Percentiles rank a stretch among this genome's conserved stretches.
phyloP scores from a whole-genome alignment of 1,140 invertebrate genomes.

The Pseudomyrmex gracilis region DNA sequence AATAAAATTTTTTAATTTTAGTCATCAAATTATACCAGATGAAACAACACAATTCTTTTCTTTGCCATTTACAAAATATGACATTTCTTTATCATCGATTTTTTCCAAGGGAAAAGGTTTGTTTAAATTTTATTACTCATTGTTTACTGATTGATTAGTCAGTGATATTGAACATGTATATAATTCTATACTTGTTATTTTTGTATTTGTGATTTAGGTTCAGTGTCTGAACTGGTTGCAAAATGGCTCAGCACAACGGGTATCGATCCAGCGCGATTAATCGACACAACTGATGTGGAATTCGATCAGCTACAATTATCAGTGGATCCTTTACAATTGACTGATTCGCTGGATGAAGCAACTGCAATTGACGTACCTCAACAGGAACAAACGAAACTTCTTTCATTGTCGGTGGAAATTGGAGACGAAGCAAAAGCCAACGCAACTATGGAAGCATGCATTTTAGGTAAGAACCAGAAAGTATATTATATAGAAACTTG shows the following conservation, averaged over 20 bases:
- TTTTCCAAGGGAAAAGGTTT: constrained; percentile 92
- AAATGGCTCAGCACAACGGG: constrained; percentile 92
- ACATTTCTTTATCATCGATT: constrained; percentile 91
- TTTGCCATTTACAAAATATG: constrained; percentile 87
- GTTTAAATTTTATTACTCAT: not conserved
- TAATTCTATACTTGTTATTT: not conserved
- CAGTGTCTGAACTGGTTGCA: constrained; percentile 93
- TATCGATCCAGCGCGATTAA: constrained; percentile 87
- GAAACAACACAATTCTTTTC: constrained; percentile 80
- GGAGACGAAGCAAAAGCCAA: constrained; percentile 74
- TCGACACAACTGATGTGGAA: constrained; percentile 82
- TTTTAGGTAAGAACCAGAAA: constrained; percentile 71
- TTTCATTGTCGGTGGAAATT: constrained; percentile 71
- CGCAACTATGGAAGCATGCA: constrained; percentile 70
- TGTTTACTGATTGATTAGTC: not conserved
- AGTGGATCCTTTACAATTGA: constrained; percentile 70
- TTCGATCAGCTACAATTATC: constrained; percentile 76
- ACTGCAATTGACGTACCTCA: constrained; percentile 70
- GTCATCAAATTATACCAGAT: constrained; percentile 74
- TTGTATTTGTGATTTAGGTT: constrained; percentile 83
- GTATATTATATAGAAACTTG: too few relatives aligned
- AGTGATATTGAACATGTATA: constrained; percentile 4
- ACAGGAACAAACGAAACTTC: constrained; percentile 62
- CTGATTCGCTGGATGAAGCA: constrained; percentile 72
- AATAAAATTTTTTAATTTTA: constrained; percentile 73